phyloP scores from a whole-genome alignment of 2,888 invertebrate species.

The Eilema griseolum region DNA sequence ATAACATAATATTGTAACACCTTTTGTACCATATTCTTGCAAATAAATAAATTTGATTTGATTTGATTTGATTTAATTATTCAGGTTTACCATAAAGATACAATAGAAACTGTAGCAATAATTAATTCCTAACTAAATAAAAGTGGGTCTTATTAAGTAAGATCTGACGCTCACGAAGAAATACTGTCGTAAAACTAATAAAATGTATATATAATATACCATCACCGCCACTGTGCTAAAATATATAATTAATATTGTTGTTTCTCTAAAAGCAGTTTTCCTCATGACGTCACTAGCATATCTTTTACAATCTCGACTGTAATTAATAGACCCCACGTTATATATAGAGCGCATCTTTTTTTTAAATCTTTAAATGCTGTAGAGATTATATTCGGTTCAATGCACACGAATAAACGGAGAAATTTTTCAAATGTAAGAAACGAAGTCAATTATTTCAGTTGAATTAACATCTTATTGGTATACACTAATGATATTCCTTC shows the following conservation, averaged over 20 bases:
- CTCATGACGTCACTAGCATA: background rate
- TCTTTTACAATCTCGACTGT: background rate
- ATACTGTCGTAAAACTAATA: no score
- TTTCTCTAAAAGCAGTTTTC: background rate
- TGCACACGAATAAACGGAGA: background rate
- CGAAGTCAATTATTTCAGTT: slow-evolving; percentile 2
- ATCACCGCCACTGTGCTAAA: background rate
- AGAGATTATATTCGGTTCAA: slow-evolving; percentile 1
- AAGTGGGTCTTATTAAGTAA: no score
- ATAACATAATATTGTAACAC: no score
- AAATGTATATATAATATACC: background rate
- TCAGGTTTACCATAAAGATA: background rate
- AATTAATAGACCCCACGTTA: background rate
- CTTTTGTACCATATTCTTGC: no score
- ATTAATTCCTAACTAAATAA: no score
- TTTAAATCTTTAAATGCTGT: no score
- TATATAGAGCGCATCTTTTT: background rate
- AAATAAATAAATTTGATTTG: no score
- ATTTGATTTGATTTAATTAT: no score
- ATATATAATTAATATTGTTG: no score
- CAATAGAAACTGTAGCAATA: no score
- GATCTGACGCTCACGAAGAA: no score
- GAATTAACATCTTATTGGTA: slow-evolving; percentile 4
- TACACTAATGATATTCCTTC: background rate
- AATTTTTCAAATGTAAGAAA: slow-evolving; percentile 1